Conservation (phyloP, 2,888 invertebrate species). For the Papilio demoleus region DNA sequence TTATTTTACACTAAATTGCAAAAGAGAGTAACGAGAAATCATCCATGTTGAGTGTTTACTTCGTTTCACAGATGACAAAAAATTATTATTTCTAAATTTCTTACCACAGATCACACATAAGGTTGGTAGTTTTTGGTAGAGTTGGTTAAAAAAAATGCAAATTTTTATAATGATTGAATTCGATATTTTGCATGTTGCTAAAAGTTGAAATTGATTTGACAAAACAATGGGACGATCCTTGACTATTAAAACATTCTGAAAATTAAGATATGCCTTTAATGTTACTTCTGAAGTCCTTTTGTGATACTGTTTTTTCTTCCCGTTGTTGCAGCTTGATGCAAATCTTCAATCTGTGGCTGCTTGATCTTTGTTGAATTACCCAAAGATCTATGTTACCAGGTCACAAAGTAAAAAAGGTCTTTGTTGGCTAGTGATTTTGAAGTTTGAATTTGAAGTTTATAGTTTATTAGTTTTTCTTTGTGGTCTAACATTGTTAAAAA, state of each 20-base stretch:
- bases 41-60: conserved; percentile 84
- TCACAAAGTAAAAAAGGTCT: no score
- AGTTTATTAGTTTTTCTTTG: background rate
- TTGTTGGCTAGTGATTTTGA: background rate
- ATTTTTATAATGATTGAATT: no score
- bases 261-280: background rate
- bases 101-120: conserved; percentile 3
- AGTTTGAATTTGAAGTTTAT: background rate
- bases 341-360: no score
- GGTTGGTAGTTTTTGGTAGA: background rate
- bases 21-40: conserved; percentile 68
- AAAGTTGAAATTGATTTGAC: background rate
- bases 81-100: background rate
- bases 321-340: no score
- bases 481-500: background rate
- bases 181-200: no score
- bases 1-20: conserved; percentile 71
- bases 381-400: no score
- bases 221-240: no score
- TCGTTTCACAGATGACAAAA: conserved; percentile 52
- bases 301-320: no score
- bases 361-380: background rate
- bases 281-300: no score
- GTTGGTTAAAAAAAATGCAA: background rate
- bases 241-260: no score